Evolutionary conservation across 2,797 vertebrate genomes (phyloP).

Genomic region (Melanogrammus aeglefinus): DNA sequence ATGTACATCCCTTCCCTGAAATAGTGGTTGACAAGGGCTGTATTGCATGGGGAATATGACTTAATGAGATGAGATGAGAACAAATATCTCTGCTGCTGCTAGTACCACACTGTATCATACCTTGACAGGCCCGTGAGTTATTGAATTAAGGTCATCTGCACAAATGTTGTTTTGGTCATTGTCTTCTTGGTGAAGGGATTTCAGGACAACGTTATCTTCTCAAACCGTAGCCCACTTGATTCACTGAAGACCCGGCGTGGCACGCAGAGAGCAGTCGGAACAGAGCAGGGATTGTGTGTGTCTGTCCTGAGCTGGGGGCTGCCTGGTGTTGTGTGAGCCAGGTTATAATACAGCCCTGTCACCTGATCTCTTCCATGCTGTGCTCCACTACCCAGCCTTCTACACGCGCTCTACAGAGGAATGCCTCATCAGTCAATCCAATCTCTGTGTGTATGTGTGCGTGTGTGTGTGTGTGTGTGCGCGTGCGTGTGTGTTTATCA

Average conservation of each 20-base stretch:
- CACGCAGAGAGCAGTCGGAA: constrained; percentile 46
- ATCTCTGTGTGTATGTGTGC: constrained; percentile 26
- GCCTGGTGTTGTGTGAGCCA: constrained; percentile 61
- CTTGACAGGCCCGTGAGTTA: not conserved
- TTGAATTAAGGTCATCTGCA: constrained; percentile 11
- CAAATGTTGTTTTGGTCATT: not conserved
- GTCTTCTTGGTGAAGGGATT: constrained; percentile 9
- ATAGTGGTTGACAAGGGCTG: not conserved
- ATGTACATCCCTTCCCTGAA: not conserved
- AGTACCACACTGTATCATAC: not conserved
- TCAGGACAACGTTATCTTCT: not conserved
- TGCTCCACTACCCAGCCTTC: constrained; percentile 23
- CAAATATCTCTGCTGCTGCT: not conserved
- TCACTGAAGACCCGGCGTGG: constrained; percentile 14
- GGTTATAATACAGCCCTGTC: constrained; percentile 62
- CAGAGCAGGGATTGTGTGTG: constrained; percentile 66
- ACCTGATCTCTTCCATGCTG: constrained; percentile 59
- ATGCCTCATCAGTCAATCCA: constrained; percentile 7
- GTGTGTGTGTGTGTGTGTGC: not conserved
- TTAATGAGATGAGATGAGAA: not conserved
- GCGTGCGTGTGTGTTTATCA: not conserved
- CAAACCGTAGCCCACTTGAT: not conserved
- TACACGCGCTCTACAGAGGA: constrained; percentile 22
- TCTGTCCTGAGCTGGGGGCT: constrained; percentile 48
- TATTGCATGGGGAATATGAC: not conserved